These are phyloP conservation scores for Morus bassanus DNA, from an alignment of 2,797 vertebrate genomes.

Conservation along the genomic window DNA sequence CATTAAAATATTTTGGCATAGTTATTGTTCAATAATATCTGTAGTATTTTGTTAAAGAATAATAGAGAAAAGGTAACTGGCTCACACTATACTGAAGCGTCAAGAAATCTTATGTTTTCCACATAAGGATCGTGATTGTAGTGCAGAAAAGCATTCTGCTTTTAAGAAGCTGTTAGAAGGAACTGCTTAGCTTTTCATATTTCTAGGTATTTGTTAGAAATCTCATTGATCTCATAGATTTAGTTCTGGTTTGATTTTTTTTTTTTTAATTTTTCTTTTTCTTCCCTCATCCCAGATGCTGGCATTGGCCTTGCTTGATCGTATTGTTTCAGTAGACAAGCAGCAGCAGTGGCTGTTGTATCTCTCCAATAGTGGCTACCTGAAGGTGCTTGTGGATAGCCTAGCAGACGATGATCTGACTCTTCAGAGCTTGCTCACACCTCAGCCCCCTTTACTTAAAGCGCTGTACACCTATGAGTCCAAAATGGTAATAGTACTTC, in stretches of 20 bases:
- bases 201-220: neutral
- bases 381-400: conserved; percentile 94
- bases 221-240: neutral
- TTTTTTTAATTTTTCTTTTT: no score
- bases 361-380: conserved; percentile 93
- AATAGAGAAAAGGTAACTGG: neutral
- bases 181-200: neutral
- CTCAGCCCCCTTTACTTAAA: conserved; percentile 93
- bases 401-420: conserved; percentile 88
- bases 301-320: conserved; percentile 91
- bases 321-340: conserved; percentile 92
- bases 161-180: neutral
- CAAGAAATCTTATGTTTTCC: neutral
- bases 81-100: neutral
- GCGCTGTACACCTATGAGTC: conserved; percentile 96
- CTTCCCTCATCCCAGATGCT: conserved; percentile 84
- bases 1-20: neutral
- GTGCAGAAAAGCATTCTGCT: neutral
- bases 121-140: neutral
- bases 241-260: neutral
- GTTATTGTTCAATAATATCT: neutral
- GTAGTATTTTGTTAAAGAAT: neutral
- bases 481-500: conserved; percentile 87
- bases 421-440: conserved; percentile 89
- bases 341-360: conserved; percentile 95